A percentile compares a stretch with the other conserved stretches of the same genome.
Evolutionary conservation across 2,113 vertebrate species (phyloP).

Genomic region (Archilochus colubris): DNA sequence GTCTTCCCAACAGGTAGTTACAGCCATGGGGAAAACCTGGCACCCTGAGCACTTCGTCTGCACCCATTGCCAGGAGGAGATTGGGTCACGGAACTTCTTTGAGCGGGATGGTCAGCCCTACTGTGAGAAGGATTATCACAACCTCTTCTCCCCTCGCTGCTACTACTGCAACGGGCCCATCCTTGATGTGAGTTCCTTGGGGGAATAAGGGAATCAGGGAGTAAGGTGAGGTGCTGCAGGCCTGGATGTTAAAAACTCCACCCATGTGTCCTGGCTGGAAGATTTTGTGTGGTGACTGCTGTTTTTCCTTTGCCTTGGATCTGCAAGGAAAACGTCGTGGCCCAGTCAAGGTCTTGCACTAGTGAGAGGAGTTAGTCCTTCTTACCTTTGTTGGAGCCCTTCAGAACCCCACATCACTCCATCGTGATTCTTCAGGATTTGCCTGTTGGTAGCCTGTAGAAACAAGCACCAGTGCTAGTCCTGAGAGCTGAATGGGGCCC

Average conservation of each 20-base stretch:
- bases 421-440: background rate
- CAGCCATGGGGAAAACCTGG: conserved; percentile 98
- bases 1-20: conserved; percentile 85
- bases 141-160: conserved; percentile 96
- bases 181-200: conserved; percentile 87
- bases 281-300: background rate
- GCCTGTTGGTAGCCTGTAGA: background rate
- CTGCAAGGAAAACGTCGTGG: background rate
- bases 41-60: conserved; percentile 99
- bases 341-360: background rate
- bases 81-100: conserved; percentile 97
- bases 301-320: background rate
- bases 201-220: background rate
- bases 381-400: background rate
- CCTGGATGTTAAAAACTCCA: background rate
- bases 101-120: conserved; percentile 96
- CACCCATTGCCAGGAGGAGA: conserved; percentile 98
- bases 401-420: background rate
- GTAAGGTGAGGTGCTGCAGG: background rate
- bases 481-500: background rate
- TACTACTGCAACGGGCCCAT: conserved; percentile 98
- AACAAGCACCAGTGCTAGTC: background rate
- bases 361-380: background rate
- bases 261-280: background rate
- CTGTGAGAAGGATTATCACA: conserved; percentile 97